phyloP scores from a whole-genome alignment of 2,113 vertebrate genomes.

The Gambusia holbrooki region DNA sequence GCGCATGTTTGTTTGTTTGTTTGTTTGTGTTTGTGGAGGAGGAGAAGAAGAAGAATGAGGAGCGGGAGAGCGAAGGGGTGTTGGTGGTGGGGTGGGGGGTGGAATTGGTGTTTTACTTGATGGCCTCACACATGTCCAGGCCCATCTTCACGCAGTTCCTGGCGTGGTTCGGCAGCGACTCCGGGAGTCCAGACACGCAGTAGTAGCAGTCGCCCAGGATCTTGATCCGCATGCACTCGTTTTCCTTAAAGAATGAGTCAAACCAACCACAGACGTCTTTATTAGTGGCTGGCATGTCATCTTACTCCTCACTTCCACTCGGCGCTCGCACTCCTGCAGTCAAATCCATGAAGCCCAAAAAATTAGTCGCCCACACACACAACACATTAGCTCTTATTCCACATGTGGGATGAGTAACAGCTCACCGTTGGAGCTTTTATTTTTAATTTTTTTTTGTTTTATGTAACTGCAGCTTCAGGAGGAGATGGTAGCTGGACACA shows the following conservation, averaged over 20 bases:
- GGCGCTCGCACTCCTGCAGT: constrained; percentile 16
- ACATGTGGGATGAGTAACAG: constrained; percentile 68
- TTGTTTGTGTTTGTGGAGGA: constrained; percentile 40
- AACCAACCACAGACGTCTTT: neutral
- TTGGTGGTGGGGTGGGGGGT: constrained; percentile 17
- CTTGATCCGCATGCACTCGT: constrained; percentile 99
- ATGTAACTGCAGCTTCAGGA: constrained; percentile 54
- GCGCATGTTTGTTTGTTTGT: constrained; percentile 46
- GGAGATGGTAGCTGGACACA: constrained; percentile 55
- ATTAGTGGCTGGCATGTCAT: neutral
- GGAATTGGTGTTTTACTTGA: constrained; percentile 89
- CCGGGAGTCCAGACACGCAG: constrained; percentile 96
- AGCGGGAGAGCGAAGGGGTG: neutral
- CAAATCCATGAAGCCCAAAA: constrained; percentile 53
- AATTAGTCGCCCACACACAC: constrained; percentile 46
- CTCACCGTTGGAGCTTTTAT: constrained; percentile 34
- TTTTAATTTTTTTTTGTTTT: constrained; percentile 19
- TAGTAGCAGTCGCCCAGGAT: constrained; percentile 98
- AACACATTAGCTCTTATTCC: constrained; percentile 49
- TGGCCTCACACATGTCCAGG: constrained; percentile 98
- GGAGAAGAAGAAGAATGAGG: constrained; percentile 7
- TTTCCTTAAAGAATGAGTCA: constrained; percentile 83
- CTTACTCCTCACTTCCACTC: constrained; percentile 18
- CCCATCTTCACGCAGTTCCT: constrained; percentile 99
- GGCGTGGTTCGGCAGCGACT: constrained; percentile 94